These are phyloP conservation scores for Tetranychus piercei DNA, from an alignment of 2,888 invertebrate genomes.

Conservation along the genomic window DNA sequence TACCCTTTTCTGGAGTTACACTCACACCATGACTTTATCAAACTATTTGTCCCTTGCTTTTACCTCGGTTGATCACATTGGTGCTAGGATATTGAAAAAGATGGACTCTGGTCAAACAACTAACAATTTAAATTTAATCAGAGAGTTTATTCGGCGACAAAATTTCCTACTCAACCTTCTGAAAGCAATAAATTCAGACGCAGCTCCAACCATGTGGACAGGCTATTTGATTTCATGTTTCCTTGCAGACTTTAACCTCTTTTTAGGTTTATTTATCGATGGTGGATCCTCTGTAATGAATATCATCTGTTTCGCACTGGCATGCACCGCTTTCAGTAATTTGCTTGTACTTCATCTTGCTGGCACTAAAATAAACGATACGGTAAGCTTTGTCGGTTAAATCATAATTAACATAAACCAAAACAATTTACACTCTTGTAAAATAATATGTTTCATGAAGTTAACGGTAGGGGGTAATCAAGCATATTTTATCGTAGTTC, in stretches of 20 bases:
- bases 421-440: neutral
- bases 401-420: neutral
- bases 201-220: neutral
- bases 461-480: no score
- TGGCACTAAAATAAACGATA: neutral
- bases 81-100: neutral
- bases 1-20: neutral
- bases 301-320: neutral
- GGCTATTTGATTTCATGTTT: neutral
- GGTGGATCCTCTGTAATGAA: neutral
- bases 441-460: no score
- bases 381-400: neutral
- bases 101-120: no score
- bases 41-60: neutral
- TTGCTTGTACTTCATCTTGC: neutral
- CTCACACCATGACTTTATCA: neutral
- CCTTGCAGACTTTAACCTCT: neutral
- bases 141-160: neutral
- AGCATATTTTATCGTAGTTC: no score
- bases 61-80: neutral
- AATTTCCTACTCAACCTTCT: neutral
- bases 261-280: neutral
- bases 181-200: neutral
- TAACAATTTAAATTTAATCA: no score
- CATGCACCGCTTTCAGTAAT: neutral